These are phyloP conservation scores for Bradynema listronoti DNA, from an alignment of 1,140 invertebrate genomes.

Conservation along the genomic window DNA sequence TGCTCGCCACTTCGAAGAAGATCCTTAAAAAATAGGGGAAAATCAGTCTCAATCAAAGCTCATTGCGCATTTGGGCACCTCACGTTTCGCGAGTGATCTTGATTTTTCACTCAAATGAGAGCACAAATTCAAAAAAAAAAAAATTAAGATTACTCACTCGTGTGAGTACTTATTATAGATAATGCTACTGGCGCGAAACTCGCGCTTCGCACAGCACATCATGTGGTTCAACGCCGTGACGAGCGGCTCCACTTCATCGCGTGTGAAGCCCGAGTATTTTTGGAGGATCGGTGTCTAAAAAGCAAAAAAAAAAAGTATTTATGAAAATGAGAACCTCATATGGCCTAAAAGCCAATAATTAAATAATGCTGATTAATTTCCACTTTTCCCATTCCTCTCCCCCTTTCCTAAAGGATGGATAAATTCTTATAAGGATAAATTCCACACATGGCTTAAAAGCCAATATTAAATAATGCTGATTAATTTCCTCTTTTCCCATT, in stretches of 20 bases:
- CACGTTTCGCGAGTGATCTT: background rate
- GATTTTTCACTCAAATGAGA: background rate
- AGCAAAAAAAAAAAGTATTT: slow-evolving; percentile 13
- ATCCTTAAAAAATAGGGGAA: slow-evolving; percentile 64
- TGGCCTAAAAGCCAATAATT: background rate
- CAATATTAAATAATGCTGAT: background rate
- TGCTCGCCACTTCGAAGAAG: slow-evolving; percentile 68
- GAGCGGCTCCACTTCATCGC: slow-evolving; percentile 73
- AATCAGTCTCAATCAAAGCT: background rate
- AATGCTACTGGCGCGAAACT: slow-evolving; percentile 71
- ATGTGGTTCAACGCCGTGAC: slow-evolving; percentile 70
- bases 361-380: background rate
- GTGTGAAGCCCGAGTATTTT: slow-evolving; percentile 70
- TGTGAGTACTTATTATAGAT: slow-evolving; percentile 89
- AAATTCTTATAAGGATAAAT: slow-evolving; percentile 8
- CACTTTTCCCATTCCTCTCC: background rate
- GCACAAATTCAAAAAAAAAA: background rate
- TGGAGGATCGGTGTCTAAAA: slow-evolving; percentile 72
- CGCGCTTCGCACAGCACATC: slow-evolving; percentile 64
- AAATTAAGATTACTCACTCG: slow-evolving; percentile 58
- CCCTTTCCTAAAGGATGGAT: background rate
- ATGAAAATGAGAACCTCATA: background rate
- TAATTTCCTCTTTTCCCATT: background rate
- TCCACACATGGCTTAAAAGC: slow-evolving; percentile 2
- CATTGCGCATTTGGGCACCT: background rate